Conservation (phyloP, 2,113 vertebrate species). For the Thamnaconus septentrionalis region DNA sequence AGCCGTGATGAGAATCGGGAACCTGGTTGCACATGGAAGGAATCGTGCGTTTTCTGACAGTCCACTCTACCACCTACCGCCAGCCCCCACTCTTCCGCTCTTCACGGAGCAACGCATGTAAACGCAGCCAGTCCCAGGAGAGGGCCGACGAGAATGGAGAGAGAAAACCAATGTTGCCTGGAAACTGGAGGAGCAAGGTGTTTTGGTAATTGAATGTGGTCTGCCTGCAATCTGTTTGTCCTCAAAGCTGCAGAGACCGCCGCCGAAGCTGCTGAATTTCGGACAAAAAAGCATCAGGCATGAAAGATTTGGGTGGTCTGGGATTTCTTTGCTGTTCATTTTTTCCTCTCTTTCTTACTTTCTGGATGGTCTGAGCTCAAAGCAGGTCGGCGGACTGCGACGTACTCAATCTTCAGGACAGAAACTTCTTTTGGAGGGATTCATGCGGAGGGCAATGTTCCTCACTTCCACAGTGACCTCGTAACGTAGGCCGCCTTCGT, state of each 20-base stretch:
- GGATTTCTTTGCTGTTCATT: no score
- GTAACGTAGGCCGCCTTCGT: conserved; percentile 22
- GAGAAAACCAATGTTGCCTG: conserved; percentile 63
- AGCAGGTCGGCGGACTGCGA: background rate
- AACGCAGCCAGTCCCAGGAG: background rate
- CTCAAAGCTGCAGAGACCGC: conserved; percentile 27
- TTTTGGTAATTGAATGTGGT: conserved; percentile 57
- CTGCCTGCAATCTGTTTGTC: conserved; percentile 32
- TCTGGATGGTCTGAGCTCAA: no score
- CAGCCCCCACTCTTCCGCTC: no score
- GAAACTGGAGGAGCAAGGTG: conserved; percentile 60
- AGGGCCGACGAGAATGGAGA: conserved; percentile 55
- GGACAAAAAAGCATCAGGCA: background rate
- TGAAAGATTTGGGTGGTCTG: background rate
- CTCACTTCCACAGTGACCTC: conserved; percentile 4
- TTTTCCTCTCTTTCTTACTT: no score
- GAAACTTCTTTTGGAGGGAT: conserved; percentile 7
- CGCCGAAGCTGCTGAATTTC: background rate
- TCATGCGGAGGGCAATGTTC: background rate
- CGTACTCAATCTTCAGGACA: conserved; percentile 7
- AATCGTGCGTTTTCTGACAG: no score
- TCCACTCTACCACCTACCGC: no score
- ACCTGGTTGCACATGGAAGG: no score
- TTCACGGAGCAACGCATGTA: no score
- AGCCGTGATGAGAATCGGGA: no score